Evolutionary conservation across 2,888 invertebrate genomes (phyloP).

Genomic region (Drosophila barbarae): DNA sequence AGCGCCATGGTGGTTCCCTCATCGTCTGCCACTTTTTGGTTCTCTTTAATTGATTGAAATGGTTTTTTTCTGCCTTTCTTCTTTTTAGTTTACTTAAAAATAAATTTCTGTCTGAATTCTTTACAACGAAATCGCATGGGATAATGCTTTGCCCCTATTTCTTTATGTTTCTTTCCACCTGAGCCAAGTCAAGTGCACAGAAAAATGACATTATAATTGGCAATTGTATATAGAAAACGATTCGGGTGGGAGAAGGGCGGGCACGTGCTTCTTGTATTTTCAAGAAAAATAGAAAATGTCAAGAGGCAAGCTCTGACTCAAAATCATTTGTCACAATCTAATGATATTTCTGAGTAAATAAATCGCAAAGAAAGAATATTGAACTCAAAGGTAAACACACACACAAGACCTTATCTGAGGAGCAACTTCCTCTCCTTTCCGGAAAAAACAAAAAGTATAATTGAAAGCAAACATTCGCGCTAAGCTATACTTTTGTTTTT

Average conservation of each 20-base stretch:
- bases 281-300: slow-evolving; percentile 21
- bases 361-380: slow-evolving; percentile 9
- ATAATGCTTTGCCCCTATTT: slow-evolving; percentile 8
- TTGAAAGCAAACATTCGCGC: slow-evolving; percentile 53
- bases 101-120: slow-evolving; percentile 23
- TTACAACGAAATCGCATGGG: slow-evolving; percentile 23
- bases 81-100: slow-evolving; percentile 10
- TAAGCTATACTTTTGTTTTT: slow-evolving; percentile 16
- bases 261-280: slow-evolving; percentile 22
- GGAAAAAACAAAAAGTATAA: slow-evolving; percentile 39
- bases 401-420: slow-evolving; percentile 3
- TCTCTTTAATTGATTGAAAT: slow-evolving; percentile 39
- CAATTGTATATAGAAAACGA: slow-evolving; percentile 3
- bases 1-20: slow-evolving; percentile 26
- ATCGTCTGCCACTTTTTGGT: slow-evolving; percentile 12
- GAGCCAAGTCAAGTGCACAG: slow-evolving; percentile 22
- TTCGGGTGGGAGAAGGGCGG: not conserved
- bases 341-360: slow-evolving; percentile 15
- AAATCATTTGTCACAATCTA: slow-evolving; percentile 9
- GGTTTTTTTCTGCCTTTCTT: slow-evolving; percentile 1
- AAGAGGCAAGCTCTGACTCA: slow-evolving; percentile 10
- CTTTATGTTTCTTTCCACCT: slow-evolving; percentile 8
- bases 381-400: slow-evolving; percentile 17
- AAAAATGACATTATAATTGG: slow-evolving; percentile 30
- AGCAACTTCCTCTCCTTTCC: slow-evolving; percentile 11